phyloP scores from a whole-genome alignment of 2,888 invertebrate species.

The Drosophila stalkeri region DNA sequence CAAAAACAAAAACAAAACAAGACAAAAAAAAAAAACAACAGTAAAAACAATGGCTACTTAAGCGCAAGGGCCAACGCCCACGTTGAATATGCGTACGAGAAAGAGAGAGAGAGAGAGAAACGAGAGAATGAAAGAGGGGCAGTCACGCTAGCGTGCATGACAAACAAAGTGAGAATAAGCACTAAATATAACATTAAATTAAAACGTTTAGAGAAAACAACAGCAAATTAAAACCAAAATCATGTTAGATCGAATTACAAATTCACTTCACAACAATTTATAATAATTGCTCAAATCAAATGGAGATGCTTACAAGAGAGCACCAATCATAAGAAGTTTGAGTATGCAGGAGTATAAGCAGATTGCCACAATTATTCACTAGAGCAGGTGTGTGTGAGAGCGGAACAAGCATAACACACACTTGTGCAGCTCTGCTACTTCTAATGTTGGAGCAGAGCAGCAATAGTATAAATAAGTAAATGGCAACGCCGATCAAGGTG shows the following conservation, averaged over 20 bases:
- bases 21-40: conserved; percentile 28
- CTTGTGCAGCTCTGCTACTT: neutral
- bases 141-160: conserved; percentile 5
- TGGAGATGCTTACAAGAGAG: neutral
- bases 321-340: neutral
- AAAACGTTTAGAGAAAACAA: conserved; percentile 53
- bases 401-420: neutral
- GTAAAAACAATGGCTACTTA: conserved; percentile 77
- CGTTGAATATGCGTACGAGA: conserved; percentile 46
- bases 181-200: conserved; percentile 49
- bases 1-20: conserved; percentile 32
- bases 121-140: conserved; percentile 11
- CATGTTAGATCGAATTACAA: conserved; percentile 8
- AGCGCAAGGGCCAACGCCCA: conserved; percentile 50
- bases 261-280: conserved; percentile 28
- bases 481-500: neutral
- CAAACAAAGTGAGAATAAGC: neutral
- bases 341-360: neutral
- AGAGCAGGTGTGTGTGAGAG: neutral
- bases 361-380: neutral
- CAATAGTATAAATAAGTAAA: neutral
- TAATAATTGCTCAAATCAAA: conserved; percentile 2
- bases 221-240: conserved; percentile 5
- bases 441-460: neutral
- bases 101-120: conserved; percentile 18